Evolutionary conservation across 2,888 invertebrate genomes (phyloP), one percentile per base, ranked within the genome.

Genomic region (Linnaemya tessellans): DNA sequence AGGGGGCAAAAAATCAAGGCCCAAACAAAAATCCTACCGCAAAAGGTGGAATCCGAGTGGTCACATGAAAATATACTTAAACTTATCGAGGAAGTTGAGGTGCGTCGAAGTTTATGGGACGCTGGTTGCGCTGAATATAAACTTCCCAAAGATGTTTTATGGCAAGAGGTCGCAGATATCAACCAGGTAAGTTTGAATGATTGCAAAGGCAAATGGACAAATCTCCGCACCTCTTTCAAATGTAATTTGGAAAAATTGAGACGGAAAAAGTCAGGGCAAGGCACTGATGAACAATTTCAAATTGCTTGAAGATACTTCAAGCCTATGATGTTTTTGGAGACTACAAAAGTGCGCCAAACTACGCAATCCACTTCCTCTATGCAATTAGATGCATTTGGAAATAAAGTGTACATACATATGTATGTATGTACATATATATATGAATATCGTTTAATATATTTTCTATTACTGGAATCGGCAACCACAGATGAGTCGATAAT

Each of bases 151-250:
- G 84, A 86, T 60, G 3, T 20, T 22, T 35, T 80, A 56, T 82
- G 80, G 82, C 67, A 86, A 80, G n/a, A n/a, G n/a, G n/a, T n/a
- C n/a, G n/a, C n/a, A 80, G 84, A 87, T 43, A 51, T 56, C 9
- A 51, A 80, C 11, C 38, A 25, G 18, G 35, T 51, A 35, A 73
- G 43, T 8, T n/a, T 83, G 0, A 84, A 84, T 56, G 74, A 87
- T 11, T 80, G 83, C 22, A 84, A 85, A 67, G 84, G 82, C 38
- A 87, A 87, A 80, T 87, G 77, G 80, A 20, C 77, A 9, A 83
- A 87, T 82, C 77, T 11, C 46, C 60, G 22, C 84, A 82, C n/a
- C n/a, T n/a, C n/a, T n/a, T n/a, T n/a, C n/a, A n/a, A n/a, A n/a
- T n/a, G n/a, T n/a, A n/a, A n/a, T 56, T 64, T 84, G n/a, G 54